phyloP scores from a whole-genome alignment of 1,140 invertebrate species.

The Papilio xuthus region DNA sequence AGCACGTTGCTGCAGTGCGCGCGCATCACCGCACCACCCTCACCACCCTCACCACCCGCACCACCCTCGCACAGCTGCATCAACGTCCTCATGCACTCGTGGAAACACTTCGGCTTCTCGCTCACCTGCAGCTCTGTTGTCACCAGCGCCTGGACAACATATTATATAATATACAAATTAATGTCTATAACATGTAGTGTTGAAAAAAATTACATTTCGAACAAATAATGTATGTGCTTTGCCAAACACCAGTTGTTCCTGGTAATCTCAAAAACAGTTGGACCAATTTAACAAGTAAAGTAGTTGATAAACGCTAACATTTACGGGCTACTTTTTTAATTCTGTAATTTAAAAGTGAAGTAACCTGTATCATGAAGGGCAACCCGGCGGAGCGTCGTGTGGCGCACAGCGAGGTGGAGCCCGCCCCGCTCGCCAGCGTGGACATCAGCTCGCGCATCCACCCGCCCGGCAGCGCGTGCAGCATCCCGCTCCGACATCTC shows the following conservation, averaged over 20 bases:
- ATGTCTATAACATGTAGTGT: no score
- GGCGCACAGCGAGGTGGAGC: conserved; percentile 85
- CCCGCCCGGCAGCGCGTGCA: conserved; percentile 85
- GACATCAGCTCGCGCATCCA: conserved; percentile 88
- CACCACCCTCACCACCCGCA: background rate
- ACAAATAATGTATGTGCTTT: no score
- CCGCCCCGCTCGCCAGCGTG: conserved; percentile 81
- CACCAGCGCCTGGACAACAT: conserved; percentile 84
- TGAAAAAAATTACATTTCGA: no score
- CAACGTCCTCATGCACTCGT: conserved; percentile 83
- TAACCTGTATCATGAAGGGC: conserved; percentile 94
- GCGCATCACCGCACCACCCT: conserved; percentile 75
- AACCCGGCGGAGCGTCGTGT: conserved; percentile 95
- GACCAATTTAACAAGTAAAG: no score
- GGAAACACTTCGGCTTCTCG: conserved; percentile 82
- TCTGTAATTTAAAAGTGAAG: background rate
- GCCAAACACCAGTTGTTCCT: no score
- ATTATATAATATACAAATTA: no score
- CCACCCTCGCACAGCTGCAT: conserved; percentile 62
- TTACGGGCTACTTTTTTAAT: no score
- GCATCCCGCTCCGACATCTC: conserved; percentile 73
- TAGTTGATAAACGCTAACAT: no score
- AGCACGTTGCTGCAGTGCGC: conserved; percentile 94
- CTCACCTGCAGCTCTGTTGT: conserved; percentile 85
- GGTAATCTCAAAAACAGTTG: no score